Percentiles rank a stretch among this genome's conserved stretches.
phyloP scores from a whole-genome alignment of 2,888 invertebrate genomes.

The Malthinus seriepunctatus region DNA sequence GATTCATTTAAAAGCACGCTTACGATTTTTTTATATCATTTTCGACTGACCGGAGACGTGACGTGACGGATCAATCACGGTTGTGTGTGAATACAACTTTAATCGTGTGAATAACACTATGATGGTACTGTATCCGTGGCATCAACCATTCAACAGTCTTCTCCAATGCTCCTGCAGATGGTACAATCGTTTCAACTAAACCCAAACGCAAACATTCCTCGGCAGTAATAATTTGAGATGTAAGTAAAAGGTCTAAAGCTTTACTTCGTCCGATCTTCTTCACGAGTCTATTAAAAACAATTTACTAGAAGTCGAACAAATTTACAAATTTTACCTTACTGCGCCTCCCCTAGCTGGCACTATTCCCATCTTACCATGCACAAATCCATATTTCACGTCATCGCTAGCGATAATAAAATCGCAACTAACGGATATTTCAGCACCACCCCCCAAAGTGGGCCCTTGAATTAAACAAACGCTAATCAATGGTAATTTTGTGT shows the following conservation, averaged over 20 bases:
- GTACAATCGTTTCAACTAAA: constrained; percentile 40
- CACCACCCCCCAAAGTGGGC: constrained; percentile 45
- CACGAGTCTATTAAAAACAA: too few species aligned
- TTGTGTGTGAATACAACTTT: too few species aligned
- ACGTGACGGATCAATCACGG: too few species aligned
- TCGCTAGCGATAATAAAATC: constrained; percentile 45
- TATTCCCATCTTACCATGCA: constrained; percentile 48
- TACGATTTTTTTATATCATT: too few species aligned
- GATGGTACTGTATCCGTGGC: constrained; percentile 36
- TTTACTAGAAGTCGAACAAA: neutral
- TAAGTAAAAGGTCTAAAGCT: constrained; percentile 44
- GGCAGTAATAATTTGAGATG: constrained; percentile 41
- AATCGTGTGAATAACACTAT: constrained; percentile 38
- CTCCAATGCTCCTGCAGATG: constrained; percentile 31
- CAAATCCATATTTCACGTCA: constrained; percentile 44
- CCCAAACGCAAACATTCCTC: constrained; percentile 42
- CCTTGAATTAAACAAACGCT: constrained; percentile 44
- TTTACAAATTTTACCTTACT: constrained; percentile 36
- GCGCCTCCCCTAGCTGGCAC: constrained; percentile 48
- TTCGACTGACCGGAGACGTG: too few species aligned
- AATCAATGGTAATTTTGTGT: constrained; percentile 42
- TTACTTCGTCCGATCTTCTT: constrained; percentile 41
- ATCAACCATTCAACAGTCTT: constrained; percentile 41
- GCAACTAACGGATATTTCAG: constrained; percentile 44
- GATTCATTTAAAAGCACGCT: too few species aligned